These are phyloP conservation scores for Leptopilina clavipes DNA, from an alignment of 1,140 invertebrate species.

Conservation along the genomic window DNA sequence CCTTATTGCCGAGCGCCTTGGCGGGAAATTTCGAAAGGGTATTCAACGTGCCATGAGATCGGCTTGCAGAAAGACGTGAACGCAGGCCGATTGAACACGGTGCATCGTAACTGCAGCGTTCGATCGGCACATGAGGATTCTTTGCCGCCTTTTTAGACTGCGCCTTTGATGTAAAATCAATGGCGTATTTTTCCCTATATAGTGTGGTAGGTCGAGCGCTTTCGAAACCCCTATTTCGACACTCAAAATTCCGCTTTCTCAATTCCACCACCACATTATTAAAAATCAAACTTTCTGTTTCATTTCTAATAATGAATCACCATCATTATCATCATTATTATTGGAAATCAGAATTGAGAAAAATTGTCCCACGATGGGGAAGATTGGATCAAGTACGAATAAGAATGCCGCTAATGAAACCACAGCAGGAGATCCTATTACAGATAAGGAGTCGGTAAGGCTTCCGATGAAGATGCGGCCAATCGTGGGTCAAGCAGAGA, in stretches of 20 bases:
- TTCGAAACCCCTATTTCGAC: conserved; percentile 38
- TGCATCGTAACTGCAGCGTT: conserved; percentile 71
- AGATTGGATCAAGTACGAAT: conserved; percentile 64
- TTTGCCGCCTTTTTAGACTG: conserved; percentile 73
- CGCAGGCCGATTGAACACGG: conserved; percentile 62
- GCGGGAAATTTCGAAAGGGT: conserved; percentile 59
- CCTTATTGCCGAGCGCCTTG: conserved; percentile 52
- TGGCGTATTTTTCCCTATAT: conserved; percentile 66
- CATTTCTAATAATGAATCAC: no score
- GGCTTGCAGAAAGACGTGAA: conserved; percentile 56
- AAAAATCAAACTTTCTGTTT: no score
- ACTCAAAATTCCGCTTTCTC: not conserved
- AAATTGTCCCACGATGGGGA: not conserved
- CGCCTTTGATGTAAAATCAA: conserved; percentile 75
- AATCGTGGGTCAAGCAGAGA: conserved; percentile 70
- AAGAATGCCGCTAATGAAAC: conserved; percentile 76
- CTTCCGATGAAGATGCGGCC: conserved; percentile 72
- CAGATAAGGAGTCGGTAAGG: conserved; percentile 73
- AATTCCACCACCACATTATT: no score
- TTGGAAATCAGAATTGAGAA: not conserved
- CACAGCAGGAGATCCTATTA: conserved; percentile 74
- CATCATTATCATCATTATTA: no score
- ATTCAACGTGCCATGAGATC: conserved; percentile 59
- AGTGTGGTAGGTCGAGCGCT: conserved; percentile 68
- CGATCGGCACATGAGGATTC: conserved; percentile 69